A percentile compares a stretch with the other conserved stretches of the same genome.
Conservation (phyloP, 1,140 invertebrate genomes). For the Drosophila teissieri region DNA sequence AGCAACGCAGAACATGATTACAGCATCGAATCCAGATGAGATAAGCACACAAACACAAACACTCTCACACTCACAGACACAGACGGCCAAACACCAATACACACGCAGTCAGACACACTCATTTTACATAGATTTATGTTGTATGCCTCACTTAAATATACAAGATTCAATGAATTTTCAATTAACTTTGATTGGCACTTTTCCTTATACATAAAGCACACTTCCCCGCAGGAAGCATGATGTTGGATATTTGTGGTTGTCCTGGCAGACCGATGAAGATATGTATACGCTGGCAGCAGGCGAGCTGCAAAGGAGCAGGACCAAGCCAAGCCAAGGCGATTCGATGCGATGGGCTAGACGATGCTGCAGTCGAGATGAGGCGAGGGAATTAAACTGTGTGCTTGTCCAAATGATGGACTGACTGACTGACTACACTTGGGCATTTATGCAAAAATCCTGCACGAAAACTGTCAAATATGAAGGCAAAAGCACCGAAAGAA, state of each 20-base stretch:
- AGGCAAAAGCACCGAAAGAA: constrained; percentile 3
- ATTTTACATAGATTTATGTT: constrained; percentile 58
- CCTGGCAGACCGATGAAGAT: constrained; percentile 9
- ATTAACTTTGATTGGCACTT: constrained; percentile 83
- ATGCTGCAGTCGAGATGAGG: constrained; percentile 26
- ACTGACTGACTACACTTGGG: constrained; percentile 32
- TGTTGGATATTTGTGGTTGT: constrained; percentile 39
- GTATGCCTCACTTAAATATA: constrained; percentile 76
- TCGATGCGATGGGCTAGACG: constrained; percentile 20
- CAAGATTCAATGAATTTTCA: constrained; percentile 82
- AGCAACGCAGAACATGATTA: constrained; percentile 38
- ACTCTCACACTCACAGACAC: neutral
- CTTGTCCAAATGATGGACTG: constrained; percentile 59
- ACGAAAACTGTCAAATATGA: constrained; percentile 22
- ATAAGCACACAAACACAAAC: constrained; percentile 28
- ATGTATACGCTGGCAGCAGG: neutral
- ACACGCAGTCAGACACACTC: constrained; percentile 8
- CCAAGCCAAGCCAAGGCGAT: constrained; percentile 9
- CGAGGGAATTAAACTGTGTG: constrained; percentile 34
- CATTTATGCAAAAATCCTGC: constrained; percentile 48
- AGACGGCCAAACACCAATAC: constrained; percentile 3
- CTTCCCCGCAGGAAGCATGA: constrained; percentile 44
- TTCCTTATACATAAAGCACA: constrained; percentile 56
- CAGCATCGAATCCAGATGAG: constrained; percentile 30
- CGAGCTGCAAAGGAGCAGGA: constrained; percentile 1